Evolutionary conservation across 2,888 invertebrate species (phyloP).

Genomic region (Nomada goodeniana): DNA sequence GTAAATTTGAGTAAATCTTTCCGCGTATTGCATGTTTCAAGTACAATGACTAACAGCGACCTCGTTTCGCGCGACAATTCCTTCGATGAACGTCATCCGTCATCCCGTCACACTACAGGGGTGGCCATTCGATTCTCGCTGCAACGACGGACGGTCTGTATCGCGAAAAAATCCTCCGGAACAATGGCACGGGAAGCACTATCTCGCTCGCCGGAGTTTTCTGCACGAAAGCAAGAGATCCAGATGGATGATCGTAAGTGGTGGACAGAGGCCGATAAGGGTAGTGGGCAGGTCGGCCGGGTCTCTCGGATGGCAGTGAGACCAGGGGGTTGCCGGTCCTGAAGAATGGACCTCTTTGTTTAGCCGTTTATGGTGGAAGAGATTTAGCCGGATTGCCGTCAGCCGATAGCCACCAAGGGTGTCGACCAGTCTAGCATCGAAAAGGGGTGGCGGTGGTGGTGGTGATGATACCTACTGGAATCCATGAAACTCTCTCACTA

Average conservation of each 20-base stretch:
- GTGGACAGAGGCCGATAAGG: conserved; percentile 83
- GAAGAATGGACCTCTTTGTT: conserved; percentile 84
- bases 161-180: conserved; percentile 67
- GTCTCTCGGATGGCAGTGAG: conserved; percentile 51
- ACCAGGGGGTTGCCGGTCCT: conserved; percentile 70
- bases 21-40: not conserved
- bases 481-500: conserved; percentile 75
- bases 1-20: not conserved
- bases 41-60: not conserved
- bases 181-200: conserved; percentile 59
- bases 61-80: not conserved
- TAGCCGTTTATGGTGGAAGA: conserved; percentile 84
- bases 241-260: conserved; percentile 83
- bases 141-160: conserved; percentile 51
- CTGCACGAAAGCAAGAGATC: conserved; percentile 71
- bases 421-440: conserved; percentile 56
- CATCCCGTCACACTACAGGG: not conserved
- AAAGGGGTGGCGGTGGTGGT: conserved; percentile 46
- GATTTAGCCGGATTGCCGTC: conserved; percentile 83
- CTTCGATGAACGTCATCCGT: conserved; percentile 17
- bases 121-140: conserved; percentile 7
- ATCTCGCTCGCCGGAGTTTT: conserved; percentile 61
- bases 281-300: conserved; percentile 58
- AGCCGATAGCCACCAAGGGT: conserved; percentile 77
- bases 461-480: conserved; percentile 42